phyloP scores from a whole-genome alignment of 2,113 vertebrate species.

The Pelmatolapia mariae region DNA sequence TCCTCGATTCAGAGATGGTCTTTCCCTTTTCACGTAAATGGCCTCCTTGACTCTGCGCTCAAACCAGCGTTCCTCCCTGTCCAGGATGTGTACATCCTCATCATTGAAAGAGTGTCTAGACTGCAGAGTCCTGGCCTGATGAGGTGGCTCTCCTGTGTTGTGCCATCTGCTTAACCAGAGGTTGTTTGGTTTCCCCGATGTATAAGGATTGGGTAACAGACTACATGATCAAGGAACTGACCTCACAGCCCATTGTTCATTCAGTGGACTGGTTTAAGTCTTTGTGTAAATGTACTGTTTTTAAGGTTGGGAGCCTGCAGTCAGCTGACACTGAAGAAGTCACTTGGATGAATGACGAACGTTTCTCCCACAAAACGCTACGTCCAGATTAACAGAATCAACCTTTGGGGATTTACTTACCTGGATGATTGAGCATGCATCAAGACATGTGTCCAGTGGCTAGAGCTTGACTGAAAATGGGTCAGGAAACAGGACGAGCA shows the following conservation, averaged over 20 bases:
- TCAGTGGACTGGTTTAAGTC: not conserved
- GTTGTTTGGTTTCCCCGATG: not conserved
- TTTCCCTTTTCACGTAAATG: not conserved
- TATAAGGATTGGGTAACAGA: not conserved
- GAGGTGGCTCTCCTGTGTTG: not conserved
- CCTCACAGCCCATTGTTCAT: not conserved
- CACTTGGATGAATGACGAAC: not conserved
- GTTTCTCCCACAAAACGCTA: not conserved
- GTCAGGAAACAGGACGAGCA: not conserved
- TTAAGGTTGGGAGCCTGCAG: not conserved
- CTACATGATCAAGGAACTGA: not conserved
- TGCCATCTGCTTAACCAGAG: rapidly evolving
- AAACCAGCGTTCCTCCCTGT: not conserved
- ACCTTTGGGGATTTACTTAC: not conserved
- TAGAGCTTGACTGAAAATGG: not conserved
- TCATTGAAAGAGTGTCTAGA: rapidly evolving
- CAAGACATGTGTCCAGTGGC: not conserved
- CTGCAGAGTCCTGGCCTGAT: rapidly evolving
- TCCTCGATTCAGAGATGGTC: not conserved
- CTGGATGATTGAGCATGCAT: not conserved
- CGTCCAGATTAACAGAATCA: not conserved
- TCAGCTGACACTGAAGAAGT: not conserved
- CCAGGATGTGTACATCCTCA: not conserved
- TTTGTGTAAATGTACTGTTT: not conserved
- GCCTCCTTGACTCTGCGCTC: not conserved